Percentiles rank a stretch among this genome's conserved stretches.
phyloP scores from a whole-genome alignment of 2,797 vertebrate species.

The Paratrypauchen microcephalus region DNA sequence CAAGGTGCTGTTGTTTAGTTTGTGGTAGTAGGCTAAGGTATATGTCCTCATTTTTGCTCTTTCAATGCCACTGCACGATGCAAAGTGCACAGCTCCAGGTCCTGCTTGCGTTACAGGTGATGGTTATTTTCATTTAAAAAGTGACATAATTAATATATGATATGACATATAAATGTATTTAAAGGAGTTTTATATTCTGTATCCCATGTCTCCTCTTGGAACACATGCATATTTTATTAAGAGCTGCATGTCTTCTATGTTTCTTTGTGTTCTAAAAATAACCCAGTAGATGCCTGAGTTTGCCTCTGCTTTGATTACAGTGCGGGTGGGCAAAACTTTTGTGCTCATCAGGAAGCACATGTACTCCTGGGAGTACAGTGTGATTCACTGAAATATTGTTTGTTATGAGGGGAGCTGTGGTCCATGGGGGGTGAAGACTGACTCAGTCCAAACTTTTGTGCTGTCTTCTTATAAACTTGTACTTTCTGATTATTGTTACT shows the following conservation, averaged over 20 bases:
- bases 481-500: neutral
- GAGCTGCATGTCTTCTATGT: neutral
- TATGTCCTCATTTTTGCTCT: no score
- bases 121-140: neutral
- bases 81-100: neutral
- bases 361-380: conserved; percentile 19
- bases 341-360: neutral
- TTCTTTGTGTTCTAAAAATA: conserved; percentile 11
- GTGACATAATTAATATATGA: neutral
- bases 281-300: neutral
- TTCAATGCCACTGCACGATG: no score
- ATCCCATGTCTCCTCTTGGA: conserved; percentile 6
- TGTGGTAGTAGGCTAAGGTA: no score
- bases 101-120: neutral
- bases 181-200: neutral
- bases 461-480: no score
- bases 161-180: neutral
- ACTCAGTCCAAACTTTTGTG: conserved; percentile 27
- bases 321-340: neutral
- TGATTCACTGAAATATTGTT: conserved; percentile 29
- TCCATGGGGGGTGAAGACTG: conserved; percentile 27
- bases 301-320: neutral
- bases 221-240: conserved; percentile 9
- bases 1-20: no score
- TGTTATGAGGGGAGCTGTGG: conserved; percentile 37